A percentile compares a stretch with the other conserved stretches of the same genome.
These are phyloP conservation scores for Drosophila tristis DNA, from an alignment of 1,140 invertebrate species.

Conservation along the genomic window DNA sequence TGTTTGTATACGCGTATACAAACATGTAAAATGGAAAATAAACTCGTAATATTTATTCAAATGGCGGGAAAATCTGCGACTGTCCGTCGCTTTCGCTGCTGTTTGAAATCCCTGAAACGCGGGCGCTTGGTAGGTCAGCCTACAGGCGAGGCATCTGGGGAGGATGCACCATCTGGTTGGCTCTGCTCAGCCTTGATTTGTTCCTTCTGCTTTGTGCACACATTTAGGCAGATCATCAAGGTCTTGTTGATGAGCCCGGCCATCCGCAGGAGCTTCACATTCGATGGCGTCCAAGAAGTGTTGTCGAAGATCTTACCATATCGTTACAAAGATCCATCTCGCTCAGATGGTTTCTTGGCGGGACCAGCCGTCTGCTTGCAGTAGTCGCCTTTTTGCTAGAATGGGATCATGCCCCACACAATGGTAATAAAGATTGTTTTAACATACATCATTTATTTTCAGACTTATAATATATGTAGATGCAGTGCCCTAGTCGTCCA, in stretches of 20 bases:
- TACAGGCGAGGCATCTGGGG: not conserved
- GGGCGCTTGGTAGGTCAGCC: conserved; percentile 33
- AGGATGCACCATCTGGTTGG: not conserved
- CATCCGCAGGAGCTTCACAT: conserved; percentile 89
- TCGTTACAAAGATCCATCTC: too few relatives aligned
- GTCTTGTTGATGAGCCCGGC: conserved; percentile 87
- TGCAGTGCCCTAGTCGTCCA: conserved; percentile 91
- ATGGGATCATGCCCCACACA: too few relatives aligned
- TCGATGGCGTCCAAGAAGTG: conserved; percentile 85
- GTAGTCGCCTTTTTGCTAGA: too few relatives aligned
- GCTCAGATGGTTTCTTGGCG: too few relatives aligned
- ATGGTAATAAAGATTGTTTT: not conserved
- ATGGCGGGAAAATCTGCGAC: not conserved
- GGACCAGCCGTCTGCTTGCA: conserved; percentile 86
- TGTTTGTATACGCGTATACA: too few relatives aligned
- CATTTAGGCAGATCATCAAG: conserved; percentile 28
- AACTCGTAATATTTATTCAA: not conserved
- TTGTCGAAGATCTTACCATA: conserved; percentile 85
- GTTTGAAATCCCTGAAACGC: conserved; percentile 10
- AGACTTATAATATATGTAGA: not conserved
- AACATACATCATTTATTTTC: conserved; percentile 20
- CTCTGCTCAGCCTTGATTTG: conserved; percentile 38
- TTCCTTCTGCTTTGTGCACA: conserved; percentile 40
- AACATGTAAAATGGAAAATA: not conserved
- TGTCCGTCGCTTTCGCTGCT: conserved; percentile 11